Percentiles rank a stretch among this genome's conserved stretches.
Conservation (phyloP, 1,140 invertebrate species). For the Tetramorium parvispinum region DNA sequence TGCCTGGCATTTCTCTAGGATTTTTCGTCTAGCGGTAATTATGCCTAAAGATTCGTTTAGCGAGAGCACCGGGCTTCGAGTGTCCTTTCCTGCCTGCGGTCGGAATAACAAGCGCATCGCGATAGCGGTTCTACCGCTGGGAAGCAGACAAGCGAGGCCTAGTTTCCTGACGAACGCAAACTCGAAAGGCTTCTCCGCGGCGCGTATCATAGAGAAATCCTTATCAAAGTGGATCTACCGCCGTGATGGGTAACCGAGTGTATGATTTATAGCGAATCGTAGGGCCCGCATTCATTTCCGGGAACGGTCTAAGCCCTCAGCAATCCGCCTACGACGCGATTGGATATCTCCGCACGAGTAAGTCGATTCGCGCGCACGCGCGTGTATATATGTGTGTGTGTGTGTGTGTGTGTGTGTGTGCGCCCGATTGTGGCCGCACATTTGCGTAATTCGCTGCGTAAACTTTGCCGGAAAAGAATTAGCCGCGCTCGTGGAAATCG, state of each 20-base stretch:
- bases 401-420: too few species aligned
- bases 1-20: constrained; percentile 55
- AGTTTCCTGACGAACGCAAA: constrained; percentile 44
- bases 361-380: constrained; percentile 6
- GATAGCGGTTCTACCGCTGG: neutral
- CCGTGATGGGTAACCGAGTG: constrained; percentile 64
- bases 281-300: constrained; percentile 72
- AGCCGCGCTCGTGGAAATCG: neutral
- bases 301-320: constrained; percentile 27
- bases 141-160: constrained; percentile 15
- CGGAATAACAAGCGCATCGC: constrained; percentile 54
- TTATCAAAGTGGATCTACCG: constrained; percentile 67
- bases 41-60: constrained; percentile 67
- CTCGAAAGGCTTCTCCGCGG: neutral
- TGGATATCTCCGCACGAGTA: constrained; percentile 39
- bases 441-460: constrained; percentile 64
- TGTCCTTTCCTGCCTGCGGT: constrained; percentile 46
- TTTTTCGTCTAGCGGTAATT: constrained; percentile 68
- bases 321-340: constrained; percentile 57
- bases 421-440: constrained; percentile 47
- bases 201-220: constrained; percentile 40
- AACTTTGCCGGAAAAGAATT: constrained; percentile 43
- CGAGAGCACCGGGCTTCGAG: constrained; percentile 44
- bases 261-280: constrained; percentile 72
- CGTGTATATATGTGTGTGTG: neutral